Base-by-base conservation (phyloP, 2,797 vertebrate genomes). In the Rhadinocentrus ornatus region DNA sequence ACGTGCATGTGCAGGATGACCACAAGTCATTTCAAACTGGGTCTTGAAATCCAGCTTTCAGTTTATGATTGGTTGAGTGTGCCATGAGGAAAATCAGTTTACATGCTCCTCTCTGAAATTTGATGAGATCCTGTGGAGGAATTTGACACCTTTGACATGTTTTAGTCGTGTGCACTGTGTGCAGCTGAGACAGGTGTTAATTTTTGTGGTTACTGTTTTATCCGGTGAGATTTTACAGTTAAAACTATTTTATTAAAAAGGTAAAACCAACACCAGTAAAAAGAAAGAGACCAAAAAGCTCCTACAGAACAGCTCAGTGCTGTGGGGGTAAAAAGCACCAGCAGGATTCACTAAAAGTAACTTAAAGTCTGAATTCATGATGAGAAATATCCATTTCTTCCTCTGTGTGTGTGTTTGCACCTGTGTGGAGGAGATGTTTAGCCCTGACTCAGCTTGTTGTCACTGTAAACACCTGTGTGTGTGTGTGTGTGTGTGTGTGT, bases 401-500 rank as follows among this genome's bases (percentile, higher is more conserved):
- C 27, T 62, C 12, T 35, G 32, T 44, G 41, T 20, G 44, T 60
- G 48, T 70, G 53, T 59, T 18, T 69, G 4, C 2, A 13, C 29
- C 39, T 67, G 57, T 24, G 37, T 48, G 69, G 10, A 66, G 55
- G 71, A 65, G 59, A 73, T 62, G 46, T 37, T 73, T 16, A 53
- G 52, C 10, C 7, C 82, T 86, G 89, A 88, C 64, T 91, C 88
- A 83, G 79, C 81, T 11, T 80, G 82, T 88, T 75, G 73, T 66
- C 22, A 62, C 59, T 82, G 69, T 58, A 84, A 89, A 88, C 88
- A 87, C 86, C 86, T 89, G 83, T 71, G 57, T 71, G 57, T 70
- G 57, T 68, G 63, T 66, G 83, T 70, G 56, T 70, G 56, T 89
- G 83, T 70, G 56, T 70, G 56, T 89, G 83, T 70, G 56, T 70